phyloP scores from a whole-genome alignment of 2,888 invertebrate genomes.

The Arctia plantaginis region DNA sequence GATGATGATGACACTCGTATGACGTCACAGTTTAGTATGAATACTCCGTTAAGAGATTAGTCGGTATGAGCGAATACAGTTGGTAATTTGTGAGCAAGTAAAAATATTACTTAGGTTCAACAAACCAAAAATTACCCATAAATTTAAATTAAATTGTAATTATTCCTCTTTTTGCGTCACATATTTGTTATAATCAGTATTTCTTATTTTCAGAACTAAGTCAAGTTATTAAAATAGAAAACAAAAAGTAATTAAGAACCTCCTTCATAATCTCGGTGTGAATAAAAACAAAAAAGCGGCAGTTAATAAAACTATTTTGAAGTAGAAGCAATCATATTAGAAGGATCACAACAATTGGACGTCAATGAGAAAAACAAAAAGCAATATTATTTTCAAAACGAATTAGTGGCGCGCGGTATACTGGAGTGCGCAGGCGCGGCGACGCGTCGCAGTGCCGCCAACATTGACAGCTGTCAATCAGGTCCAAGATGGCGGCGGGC shows the following conservation, averaged over 20 bases:
- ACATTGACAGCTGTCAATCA: conserved; percentile 87
- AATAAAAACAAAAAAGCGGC: neutral
- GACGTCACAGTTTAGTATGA: neutral
- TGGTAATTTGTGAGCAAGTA: too few relatives aligned
- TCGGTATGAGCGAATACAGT: too few relatives aligned
- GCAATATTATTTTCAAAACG: conserved; percentile 62
- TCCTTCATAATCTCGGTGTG: neutral
- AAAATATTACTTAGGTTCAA: too few relatives aligned
- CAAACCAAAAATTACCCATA: too few relatives aligned
- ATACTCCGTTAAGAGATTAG: neutral
- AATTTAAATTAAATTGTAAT: too few relatives aligned
- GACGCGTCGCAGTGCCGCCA: conserved; percentile 84
- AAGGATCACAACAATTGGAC: conserved; percentile 30
- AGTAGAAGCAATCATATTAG: conserved; percentile 13
- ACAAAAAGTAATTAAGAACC: neutral
- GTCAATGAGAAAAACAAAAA: conserved; percentile 42
- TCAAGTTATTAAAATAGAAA: neutral
- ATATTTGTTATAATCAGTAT: neutral
- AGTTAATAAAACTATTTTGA: neutral
- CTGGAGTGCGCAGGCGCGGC: conserved; percentile 75
- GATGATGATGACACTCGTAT: too few relatives aligned
- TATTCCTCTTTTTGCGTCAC: neutral
- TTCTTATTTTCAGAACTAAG: neutral
- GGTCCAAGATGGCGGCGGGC: conserved; percentile 83
- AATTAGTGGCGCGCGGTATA: conserved; percentile 73